phyloP scores from a whole-genome alignment of 2,888 invertebrate genomes.

The Elmis aenea region DNA sequence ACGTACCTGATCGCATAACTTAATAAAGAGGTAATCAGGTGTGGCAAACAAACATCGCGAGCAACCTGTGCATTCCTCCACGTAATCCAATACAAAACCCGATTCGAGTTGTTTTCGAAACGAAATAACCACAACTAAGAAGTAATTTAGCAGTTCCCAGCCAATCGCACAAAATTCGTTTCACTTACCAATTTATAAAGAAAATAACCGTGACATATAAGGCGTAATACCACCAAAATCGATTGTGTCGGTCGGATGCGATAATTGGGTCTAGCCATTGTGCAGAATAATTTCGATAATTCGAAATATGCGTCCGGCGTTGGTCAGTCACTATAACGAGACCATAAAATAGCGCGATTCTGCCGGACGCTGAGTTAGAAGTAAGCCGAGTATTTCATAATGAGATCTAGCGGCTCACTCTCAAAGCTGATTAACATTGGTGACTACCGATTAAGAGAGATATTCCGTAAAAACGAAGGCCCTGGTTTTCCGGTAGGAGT shows the following conservation, averaged over 20 bases:
- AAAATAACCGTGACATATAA: conserved; percentile 12
- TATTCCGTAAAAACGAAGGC: too few species aligned
- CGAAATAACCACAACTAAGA: conserved; percentile 14
- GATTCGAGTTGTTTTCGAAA: conserved; percentile 10
- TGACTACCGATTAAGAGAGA: too few species aligned
- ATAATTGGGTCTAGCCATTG: background rate
- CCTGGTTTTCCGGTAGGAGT: too few species aligned
- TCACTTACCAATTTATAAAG: conserved; percentile 11
- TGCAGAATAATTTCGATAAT: background rate
- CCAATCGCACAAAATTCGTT: conserved; percentile 11
- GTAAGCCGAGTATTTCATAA: conserved; percentile 18
- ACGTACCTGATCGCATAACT: too few species aligned
- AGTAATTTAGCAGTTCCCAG: conserved; percentile 15
- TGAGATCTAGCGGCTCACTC: conserved; percentile 16
- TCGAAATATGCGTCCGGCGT: conserved; percentile 2
- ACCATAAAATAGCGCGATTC: conserved; percentile 9
- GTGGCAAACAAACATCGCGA: background rate
- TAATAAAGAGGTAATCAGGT: background rate
- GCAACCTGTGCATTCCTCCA: background rate
- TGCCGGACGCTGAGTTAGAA: conserved; percentile 14
- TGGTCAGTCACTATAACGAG: conserved; percentile 7
- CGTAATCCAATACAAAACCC: background rate
- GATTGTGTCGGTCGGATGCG: background rate
- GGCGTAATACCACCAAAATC: too few species aligned
- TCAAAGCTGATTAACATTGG: conserved; percentile 20